Percentiles rank a stretch among this genome's conserved stretches.
These are phyloP conservation scores for Athene noctua DNA, from an alignment of 2,113 vertebrate species.

Conservation along the genomic window DNA sequence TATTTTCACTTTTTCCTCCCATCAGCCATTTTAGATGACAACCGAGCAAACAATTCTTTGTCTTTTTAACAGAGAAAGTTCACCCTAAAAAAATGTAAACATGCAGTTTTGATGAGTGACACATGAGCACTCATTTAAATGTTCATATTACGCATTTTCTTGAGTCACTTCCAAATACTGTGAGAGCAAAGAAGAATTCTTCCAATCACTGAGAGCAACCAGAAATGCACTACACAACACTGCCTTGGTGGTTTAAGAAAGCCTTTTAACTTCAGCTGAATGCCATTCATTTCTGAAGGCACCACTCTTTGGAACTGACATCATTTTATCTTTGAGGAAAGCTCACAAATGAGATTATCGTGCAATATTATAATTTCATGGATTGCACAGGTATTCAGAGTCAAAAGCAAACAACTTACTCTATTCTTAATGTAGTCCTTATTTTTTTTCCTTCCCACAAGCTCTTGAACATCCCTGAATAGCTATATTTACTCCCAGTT, in stretches of 20 bases:
- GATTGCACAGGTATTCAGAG: not conserved
- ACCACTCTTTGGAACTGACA: not conserved
- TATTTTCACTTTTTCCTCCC: not conserved
- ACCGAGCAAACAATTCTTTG: not conserved
- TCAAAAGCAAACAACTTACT: not conserved
- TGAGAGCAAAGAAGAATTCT: not conserved
- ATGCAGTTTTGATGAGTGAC: not conserved
- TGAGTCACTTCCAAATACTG: not conserved
- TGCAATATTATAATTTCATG: not conserved
- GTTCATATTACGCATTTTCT: not conserved
- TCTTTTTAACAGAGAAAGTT: not conserved
- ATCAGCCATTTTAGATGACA: not conserved
- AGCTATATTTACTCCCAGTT: not conserved
- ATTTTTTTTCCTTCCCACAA: not conserved
- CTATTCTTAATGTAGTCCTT: not conserved
- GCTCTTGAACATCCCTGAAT: not conserved
- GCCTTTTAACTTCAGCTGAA: not conserved
- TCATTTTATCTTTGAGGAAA: not conserved
- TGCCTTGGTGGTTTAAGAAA: not conserved
- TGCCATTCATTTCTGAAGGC: not conserved
- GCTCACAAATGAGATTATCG: not conserved
- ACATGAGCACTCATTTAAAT: not conserved
- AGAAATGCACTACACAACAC: not conserved
- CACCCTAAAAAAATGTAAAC: not conserved
- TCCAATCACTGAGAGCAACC: not conserved